These are phyloP conservation scores for Sternarchorhynchus goeldii DNA, from an alignment of 2,797 vertebrate species.

Conservation along the genomic window DNA sequence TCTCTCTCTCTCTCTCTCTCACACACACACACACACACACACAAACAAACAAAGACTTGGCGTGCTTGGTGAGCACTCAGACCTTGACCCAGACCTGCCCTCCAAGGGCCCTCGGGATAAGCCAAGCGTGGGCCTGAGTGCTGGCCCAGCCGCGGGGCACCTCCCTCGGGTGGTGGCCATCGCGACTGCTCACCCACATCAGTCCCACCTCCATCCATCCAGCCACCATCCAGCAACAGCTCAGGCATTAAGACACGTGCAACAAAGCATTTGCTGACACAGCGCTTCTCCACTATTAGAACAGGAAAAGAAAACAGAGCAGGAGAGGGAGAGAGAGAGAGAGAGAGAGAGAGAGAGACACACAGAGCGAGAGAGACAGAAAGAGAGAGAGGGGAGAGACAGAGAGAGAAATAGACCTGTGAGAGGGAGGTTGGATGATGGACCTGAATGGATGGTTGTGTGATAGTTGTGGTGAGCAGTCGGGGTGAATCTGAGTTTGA, in stretches of 20 bases:
- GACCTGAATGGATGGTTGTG: too few species aligned
- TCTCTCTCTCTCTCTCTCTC: background rate
- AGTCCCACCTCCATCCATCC: conserved; percentile 28
- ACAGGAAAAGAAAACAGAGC: background rate
- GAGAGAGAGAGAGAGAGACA: conserved; percentile 3
- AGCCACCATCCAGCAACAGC: conserved; percentile 18
- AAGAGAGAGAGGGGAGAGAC: too few species aligned
- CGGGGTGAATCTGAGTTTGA: background rate
- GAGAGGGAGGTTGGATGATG: too few species aligned
- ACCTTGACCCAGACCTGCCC: conserved; percentile 10
- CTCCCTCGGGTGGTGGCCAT: conserved; percentile 31
- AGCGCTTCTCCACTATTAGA: background rate
- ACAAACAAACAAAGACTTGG: conserved; percentile 1
- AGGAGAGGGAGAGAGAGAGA: conserved; percentile 22
- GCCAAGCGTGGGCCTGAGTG: background rate
- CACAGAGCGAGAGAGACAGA: conserved; percentile 4
- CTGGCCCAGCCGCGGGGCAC: conserved; percentile 23
- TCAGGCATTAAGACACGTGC: conserved; percentile 20
- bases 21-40: background rate
- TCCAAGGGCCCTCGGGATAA: too few species aligned
- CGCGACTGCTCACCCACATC: conserved; percentile 24
- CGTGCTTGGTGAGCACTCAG: conserved; percentile 32
- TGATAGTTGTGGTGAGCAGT: background rate
- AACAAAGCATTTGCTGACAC: background rate
- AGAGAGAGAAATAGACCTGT: too few species aligned